A percentile compares a stretch with the other conserved stretches of the same genome.
Conservation (phyloP, 2,113 vertebrate species). For the Rhea pennata region DNA sequence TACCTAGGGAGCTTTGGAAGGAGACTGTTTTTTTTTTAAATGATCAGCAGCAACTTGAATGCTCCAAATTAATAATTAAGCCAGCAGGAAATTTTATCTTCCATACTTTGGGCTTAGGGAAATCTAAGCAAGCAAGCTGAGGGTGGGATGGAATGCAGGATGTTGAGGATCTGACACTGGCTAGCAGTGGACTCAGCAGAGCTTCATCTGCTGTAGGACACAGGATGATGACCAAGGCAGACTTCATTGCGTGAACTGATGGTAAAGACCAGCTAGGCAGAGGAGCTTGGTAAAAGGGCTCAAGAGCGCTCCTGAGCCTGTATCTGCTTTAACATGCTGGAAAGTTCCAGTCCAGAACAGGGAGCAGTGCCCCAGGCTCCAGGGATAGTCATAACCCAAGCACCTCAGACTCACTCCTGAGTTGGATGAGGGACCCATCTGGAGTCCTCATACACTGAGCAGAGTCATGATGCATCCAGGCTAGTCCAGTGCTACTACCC, state of each 20-base stretch:
- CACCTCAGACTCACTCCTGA: neutral
- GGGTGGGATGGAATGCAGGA: neutral
- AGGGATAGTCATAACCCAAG: neutral
- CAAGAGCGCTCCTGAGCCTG: neutral
- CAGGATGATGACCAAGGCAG: neutral
- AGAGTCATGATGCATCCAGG: neutral
- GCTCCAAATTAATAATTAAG: neutral
- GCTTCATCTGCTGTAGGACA: neutral
- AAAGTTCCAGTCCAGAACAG: neutral
- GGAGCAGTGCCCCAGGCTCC: neutral
- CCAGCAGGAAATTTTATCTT: neutral
- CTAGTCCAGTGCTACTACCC: neutral
- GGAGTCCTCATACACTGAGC: neutral
- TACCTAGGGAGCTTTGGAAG: neutral
- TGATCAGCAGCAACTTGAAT: neutral
- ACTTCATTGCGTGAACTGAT: neutral
- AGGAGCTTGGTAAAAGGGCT: neutral
- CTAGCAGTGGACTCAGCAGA: neutral
- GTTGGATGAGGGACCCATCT: neutral
- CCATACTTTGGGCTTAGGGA: neutral
- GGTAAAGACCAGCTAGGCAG: neutral
- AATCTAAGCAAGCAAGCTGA: neutral
- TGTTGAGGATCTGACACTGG: neutral
- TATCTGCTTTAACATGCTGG: neutral
- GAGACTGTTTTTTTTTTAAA: neutral